Conservation (phyloP, 1,140 invertebrate species). For the Octopus sinensis region DNA sequence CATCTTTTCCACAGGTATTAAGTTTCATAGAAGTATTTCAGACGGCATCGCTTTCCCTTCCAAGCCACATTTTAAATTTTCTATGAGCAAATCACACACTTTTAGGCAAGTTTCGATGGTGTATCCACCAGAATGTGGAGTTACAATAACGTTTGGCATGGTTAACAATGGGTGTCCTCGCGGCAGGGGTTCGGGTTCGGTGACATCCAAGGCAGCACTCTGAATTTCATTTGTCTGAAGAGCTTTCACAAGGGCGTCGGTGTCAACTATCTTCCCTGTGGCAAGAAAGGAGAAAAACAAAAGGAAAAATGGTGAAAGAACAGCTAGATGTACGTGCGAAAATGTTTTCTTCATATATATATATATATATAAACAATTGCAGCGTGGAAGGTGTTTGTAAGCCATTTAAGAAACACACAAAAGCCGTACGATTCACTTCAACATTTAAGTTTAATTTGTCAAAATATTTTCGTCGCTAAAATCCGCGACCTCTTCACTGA, state of each 20-base stretch:
- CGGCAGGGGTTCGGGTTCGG: slow-evolving; percentile 82
- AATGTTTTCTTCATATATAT: too few species aligned
- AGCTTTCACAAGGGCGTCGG: slow-evolving; percentile 57
- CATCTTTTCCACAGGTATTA: too few species aligned
- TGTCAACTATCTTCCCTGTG: slow-evolving; percentile 47
- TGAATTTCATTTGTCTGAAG: slow-evolving; percentile 69
- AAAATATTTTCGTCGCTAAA: too few species aligned
- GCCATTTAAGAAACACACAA: too few species aligned
- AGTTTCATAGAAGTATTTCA: neutral
- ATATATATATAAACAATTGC: too few species aligned
- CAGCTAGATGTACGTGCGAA: too few species aligned
- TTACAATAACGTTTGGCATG: slow-evolving; percentile 75
- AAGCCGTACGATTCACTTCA: too few species aligned
- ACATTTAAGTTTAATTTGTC: too few species aligned
- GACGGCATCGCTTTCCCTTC: neutral
- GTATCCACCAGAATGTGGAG: slow-evolving; percentile 77
- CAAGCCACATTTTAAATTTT: neutral
- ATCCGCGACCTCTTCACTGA: too few species aligned
- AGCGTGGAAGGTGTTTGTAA: too few species aligned
- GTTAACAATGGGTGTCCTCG: slow-evolving; percentile 72
- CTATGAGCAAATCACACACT: neutral
- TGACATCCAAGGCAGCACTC: slow-evolving; percentile 86
- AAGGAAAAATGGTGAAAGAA: too few species aligned
- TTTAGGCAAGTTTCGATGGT: slow-evolving; percentile 17
- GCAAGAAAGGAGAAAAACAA: slow-evolving; percentile 28